Evolutionary conservation across 2,113 vertebrate genomes (phyloP).

Genomic region (Paradoxurus hermaphroditus): DNA sequence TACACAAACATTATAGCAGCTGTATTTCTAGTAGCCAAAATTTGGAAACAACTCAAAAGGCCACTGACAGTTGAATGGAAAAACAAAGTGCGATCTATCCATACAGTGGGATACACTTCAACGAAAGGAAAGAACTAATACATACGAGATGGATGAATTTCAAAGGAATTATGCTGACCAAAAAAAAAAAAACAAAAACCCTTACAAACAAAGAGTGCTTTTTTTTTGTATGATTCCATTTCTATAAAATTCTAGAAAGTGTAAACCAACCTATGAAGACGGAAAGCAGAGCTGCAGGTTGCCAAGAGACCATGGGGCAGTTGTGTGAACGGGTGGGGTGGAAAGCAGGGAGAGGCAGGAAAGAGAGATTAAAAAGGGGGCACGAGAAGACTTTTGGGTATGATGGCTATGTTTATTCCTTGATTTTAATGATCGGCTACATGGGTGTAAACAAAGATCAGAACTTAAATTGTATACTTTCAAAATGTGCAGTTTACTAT

Average conservation of each 20-base stretch:
- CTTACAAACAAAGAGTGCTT: background rate
- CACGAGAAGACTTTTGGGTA: background rate
- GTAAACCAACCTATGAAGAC: background rate
- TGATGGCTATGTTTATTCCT: background rate
- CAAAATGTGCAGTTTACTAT: background rate
- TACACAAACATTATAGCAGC: background rate
- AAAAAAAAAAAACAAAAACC: background rate
- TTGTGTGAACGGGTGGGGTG: background rate
- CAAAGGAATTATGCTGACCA: background rate
- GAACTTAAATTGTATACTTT: background rate
- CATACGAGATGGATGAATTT: background rate
- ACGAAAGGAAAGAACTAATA: background rate
- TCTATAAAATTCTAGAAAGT: constrained; percentile 22
- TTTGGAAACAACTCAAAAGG: background rate
- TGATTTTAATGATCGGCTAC: background rate
- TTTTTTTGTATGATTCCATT: background rate
- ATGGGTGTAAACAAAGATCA: background rate
- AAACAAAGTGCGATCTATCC: background rate
- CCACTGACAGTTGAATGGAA: background rate
- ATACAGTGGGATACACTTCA: background rate
- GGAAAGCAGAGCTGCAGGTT: background rate
- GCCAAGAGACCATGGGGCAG: background rate
- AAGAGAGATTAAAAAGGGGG: background rate
- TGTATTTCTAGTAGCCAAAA: background rate
- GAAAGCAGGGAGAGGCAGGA: background rate